A percentile compares a stretch with the other conserved stretches of the same genome.
These are phyloP conservation scores for Trichonephila clavata DNA, from an alignment of 1,140 invertebrate species.

Conservation along the genomic window DNA sequence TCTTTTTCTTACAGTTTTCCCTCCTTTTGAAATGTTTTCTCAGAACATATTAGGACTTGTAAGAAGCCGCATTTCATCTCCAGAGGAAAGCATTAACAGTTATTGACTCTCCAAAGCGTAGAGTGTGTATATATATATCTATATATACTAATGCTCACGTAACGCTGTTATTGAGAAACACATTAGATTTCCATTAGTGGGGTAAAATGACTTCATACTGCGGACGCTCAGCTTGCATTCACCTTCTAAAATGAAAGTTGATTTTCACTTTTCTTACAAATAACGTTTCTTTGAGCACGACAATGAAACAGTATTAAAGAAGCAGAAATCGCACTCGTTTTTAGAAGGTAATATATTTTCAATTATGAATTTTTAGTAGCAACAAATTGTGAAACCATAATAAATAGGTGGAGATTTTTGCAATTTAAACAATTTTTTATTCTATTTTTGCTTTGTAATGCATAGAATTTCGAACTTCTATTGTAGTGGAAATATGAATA, in stretches of 20 bases:
- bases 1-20: background rate
- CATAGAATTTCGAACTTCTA: too few species aligned
- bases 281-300: background rate
- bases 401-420: too few species aligned
- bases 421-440: too few species aligned
- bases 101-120: conserved; percentile 27
- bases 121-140: background rate
- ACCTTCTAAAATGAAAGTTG: background rate
- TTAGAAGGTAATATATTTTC: background rate
- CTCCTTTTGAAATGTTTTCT: conserved; percentile 2
- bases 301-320: background rate
- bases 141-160: background rate
- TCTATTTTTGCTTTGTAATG: too few species aligned
- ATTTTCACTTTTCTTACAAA: conserved; percentile 43
- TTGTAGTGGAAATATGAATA: too few species aligned
- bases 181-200: conserved; percentile 57
- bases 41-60: background rate
- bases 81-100: conserved; percentile 21
- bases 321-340: background rate
- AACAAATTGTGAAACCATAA: background rate
- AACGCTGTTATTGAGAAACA: conserved; percentile 51
- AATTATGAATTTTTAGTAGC: background rate
- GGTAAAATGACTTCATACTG: conserved; percentile 43
- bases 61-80: conserved; percentile 11
- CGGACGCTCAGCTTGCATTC: background rate